phyloP scores from a whole-genome alignment of 1,140 invertebrate genomes.

The Penaeus japonicus region DNA sequence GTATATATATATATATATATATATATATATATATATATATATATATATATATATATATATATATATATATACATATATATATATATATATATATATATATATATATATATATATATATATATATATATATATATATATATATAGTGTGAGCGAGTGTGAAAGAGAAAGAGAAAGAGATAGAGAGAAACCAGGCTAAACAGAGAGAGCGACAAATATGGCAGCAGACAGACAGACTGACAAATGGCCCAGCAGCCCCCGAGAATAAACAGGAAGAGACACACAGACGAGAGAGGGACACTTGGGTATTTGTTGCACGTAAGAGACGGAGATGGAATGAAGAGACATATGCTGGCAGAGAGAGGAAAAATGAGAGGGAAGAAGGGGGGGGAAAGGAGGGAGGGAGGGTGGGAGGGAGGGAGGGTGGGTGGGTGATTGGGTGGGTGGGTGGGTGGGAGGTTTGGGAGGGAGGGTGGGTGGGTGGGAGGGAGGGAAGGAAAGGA shows the following conservation, averaged over 20 bases:
- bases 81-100: no score
- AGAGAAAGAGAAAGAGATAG: background rate
- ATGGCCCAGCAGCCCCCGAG: background rate
- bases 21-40: no score
- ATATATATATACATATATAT: no score
- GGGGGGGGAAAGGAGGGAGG: slow-evolving; percentile 28
- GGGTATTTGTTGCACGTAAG: background rate
- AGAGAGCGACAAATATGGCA: background rate
- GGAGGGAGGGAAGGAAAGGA: slow-evolving; percentile 19
- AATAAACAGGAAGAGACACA: slow-evolving; percentile 1
- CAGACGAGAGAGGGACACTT: background rate
- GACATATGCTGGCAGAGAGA: slow-evolving; percentile 16
- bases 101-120: no score
- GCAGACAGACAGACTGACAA: slow-evolving; percentile 9
- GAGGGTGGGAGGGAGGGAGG: slow-evolving; percentile 47
- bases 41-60: no score
- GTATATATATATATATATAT: no score
- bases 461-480: slow-evolving; percentile 32
- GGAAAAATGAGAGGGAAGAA: slow-evolving; percentile 23
- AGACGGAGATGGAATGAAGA: slow-evolving; percentile 13
- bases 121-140: no score
- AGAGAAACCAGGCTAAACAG: background rate
- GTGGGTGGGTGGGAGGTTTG: no score
- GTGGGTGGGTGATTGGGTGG: no score
- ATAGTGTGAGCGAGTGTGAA: no score